Evolutionary conservation across 2,888 invertebrate genomes (phyloP), one percentile per base, ranked within the genome.

Genomic region (Gonocerus acuteangulatus): DNA sequence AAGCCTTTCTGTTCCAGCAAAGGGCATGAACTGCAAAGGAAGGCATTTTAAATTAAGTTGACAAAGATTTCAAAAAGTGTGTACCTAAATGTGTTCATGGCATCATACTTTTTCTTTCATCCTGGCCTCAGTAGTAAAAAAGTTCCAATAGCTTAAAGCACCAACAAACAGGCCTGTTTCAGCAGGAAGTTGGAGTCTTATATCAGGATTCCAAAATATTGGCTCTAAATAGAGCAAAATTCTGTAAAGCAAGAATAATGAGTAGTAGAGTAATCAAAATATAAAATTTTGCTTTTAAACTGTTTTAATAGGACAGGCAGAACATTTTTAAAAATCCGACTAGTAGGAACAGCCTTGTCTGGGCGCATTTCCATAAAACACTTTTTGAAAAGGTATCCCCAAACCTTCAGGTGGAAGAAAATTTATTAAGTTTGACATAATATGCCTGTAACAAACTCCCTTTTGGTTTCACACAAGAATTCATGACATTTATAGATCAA

Each of bases 221-320:
- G 89, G 89, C 71, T 89, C 88, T 70, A 90, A 72, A 69, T 89
- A 89, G 80, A 89, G 83, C 89, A 89, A 90, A 65, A 85, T 81
- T 67, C 86, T 85, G 66, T 2, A 68, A 65, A 63, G 27, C 44
- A 63, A 62, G 32, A 19, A n/a, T 44, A n/a, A 57, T 16, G 1
- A 44, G 18, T 13, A 21, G 11, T 34, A 34, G 36, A 34, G 9
- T 11, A 34, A 34, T 34, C 9, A 11, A 34, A 11, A 11, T 34
- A 34, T 11, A 34, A 11, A 11, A 34, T 34, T 7, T 34, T 34
- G 36, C 36, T n/a, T n/a, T n/a, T n/a, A n/a, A n/a, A n/a, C n/a
- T n/a, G n/a, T n/a, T n/a, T n/a, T n/a, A n/a, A n/a, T n/a, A n/a
- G n/a, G n/a, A n/a, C n/a, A n/a, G n/a, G n/a, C n/a, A n/a, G n/a